Base-by-base conservation (phyloP, 2,888 invertebrate species). In the Gastrophysa polygoni region DNA sequence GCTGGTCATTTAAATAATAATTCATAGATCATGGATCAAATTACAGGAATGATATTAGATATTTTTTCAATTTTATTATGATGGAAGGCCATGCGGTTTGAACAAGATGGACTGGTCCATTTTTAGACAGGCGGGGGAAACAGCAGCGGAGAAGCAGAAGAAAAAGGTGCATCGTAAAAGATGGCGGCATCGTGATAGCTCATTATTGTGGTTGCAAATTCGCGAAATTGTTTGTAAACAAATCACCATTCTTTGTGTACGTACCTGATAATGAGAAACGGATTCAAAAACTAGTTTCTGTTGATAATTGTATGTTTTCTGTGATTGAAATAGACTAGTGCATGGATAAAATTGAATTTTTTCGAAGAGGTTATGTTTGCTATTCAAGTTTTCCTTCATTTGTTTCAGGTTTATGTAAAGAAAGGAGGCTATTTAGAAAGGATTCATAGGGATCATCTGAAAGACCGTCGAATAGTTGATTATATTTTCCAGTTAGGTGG, bases 111-210 rank as follows among this genome's bases (percentile, higher is more conserved):
- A 77, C 75, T 68, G 73, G 75, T 78, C 78, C 77, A 78, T 77
- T 78, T 76, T 76, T 75, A 71, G 69, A 66, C 62, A 61, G 64
- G 67, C 62, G 67, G 64, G 71, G 71, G 73, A 66, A 71, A 71
- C 65, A 73, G 70, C 63, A 73, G 70, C 69, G 68, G 69, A 68
- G 67, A 73, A 73, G 71, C 68, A 74, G 72, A 73, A 73, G 74
- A 76, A 78, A 76, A 74, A 74, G 74, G 77, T 74, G 77, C 76
- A 75, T 77, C 76, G 74, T 75, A 75, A 78, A 81, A 81, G 80
- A 81, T 81, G 81, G 81, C 81, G 78, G 80, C 76, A 72, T 69
- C 72, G 74, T 78, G 78, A 80, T 79, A 77, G 75, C 73, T 76
- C 75, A 73, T 74, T 38, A 38, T 76, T 75, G 71, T 71, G 70